Evolutionary conservation across 2,797 vertebrate species (phyloP).

Genomic region (Momotus momota): DNA sequence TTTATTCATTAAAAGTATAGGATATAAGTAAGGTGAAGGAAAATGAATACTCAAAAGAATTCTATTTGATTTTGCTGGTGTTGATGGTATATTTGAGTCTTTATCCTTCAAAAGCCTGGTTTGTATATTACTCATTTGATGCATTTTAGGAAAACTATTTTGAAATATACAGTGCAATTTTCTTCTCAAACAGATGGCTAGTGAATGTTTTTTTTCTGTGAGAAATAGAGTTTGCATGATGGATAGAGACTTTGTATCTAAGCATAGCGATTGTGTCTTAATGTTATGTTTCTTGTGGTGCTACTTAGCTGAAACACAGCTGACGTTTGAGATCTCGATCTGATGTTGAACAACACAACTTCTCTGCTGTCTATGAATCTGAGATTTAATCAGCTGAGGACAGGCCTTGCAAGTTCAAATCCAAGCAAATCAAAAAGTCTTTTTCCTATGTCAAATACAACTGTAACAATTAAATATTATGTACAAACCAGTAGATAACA

Average conservation of each 20-base stretch:
- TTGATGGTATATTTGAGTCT: background rate
- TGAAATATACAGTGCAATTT: constrained; percentile 9
- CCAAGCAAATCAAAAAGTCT: background rate
- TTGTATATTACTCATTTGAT: background rate
- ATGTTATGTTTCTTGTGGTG: background rate
- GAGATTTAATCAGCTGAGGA: background rate
- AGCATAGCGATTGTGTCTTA: background rate
- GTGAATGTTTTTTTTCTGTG: background rate
- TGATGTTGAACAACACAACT: background rate
- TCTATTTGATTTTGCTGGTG: background rate
- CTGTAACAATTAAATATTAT: background rate
- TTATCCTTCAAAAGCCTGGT: background rate
- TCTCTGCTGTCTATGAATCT: background rate
- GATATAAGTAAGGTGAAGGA: background rate
- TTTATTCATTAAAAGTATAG: background rate
- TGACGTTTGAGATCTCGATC: background rate
- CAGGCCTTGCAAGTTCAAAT: background rate
- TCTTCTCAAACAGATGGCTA: background rate
- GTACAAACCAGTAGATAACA: background rate
- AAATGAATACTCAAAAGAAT: background rate
- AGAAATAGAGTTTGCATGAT: constrained; percentile 2
- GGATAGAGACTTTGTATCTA: background rate
- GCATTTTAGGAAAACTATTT: constrained; percentile 4
- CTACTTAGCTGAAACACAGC: constrained; percentile 4
- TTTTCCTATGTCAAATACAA: background rate